Percentiles rank a stretch among this genome's conserved stretches.
phyloP scores from a whole-genome alignment of 2,797 vertebrate species.

The Arctocebus calabarensis region DNA sequence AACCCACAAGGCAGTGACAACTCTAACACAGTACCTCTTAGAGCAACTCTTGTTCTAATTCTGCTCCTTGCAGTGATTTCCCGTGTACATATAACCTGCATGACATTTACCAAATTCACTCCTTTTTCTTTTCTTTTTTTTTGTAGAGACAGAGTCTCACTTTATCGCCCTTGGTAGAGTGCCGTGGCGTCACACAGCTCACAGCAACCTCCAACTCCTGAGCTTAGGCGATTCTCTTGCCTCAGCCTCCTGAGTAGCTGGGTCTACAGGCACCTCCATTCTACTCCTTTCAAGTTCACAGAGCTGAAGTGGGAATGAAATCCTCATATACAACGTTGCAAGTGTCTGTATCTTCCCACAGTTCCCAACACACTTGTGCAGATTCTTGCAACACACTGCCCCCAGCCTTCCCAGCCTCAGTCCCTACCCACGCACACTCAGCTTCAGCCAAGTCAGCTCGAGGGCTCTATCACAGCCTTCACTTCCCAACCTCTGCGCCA shows the following conservation, averaged over 20 bases:
- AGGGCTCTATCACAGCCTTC: too few species aligned
- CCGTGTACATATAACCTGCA: fast-evolving
- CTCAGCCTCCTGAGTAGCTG: too few species aligned
- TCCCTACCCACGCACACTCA: not conserved
- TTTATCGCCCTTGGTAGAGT: too few species aligned
- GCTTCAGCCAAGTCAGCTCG: not conserved
- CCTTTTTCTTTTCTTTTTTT: too few species aligned
- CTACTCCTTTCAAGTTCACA: not conserved
- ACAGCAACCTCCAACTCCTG: too few species aligned
- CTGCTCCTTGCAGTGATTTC: not conserved
- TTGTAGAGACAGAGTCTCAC: too few species aligned
- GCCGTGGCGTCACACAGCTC: too few species aligned
- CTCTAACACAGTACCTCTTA: fast-evolving
- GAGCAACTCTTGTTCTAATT: not conserved
- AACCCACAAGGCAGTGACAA: not conserved
- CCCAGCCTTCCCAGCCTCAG: not conserved
- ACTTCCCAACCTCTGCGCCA: not conserved
- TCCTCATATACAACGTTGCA: not conserved
- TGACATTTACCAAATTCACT: not conserved
- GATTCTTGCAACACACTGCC: too few species aligned
- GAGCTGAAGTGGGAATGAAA: not conserved
- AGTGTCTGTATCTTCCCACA: not conserved
- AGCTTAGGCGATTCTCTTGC: too few species aligned
- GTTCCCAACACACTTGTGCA: not conserved
- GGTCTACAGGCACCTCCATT: too few species aligned